These are phyloP conservation scores for Metopia argyrocephala DNA, from an alignment of 2,888 invertebrate species.

Conservation along the genomic window DNA sequence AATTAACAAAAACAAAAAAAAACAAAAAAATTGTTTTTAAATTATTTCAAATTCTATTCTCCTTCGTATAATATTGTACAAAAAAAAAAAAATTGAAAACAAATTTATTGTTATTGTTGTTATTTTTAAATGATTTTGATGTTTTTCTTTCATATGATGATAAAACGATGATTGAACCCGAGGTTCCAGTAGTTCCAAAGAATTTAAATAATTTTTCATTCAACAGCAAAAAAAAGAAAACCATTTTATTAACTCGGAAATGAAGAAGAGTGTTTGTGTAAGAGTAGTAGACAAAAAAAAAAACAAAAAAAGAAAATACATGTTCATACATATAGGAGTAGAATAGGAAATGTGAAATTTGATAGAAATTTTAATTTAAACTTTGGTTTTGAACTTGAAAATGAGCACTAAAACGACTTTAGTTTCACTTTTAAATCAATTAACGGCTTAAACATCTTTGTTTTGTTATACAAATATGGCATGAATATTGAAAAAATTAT, in stretches of 20 bases:
- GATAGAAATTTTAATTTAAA: slow-evolving; percentile 44
- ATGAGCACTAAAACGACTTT: slow-evolving; percentile 28
- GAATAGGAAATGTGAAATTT: too few relatives aligned
- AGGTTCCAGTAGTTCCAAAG: slow-evolving; percentile 41
- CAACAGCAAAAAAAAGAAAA: slow-evolving; percentile 51
- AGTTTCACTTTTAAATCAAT: too few relatives aligned
- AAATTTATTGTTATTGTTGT: slow-evolving; percentile 55
- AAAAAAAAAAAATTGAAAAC: slow-evolving; percentile 59
- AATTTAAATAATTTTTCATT: slow-evolving; percentile 54
- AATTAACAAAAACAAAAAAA: slow-evolving; percentile 23
- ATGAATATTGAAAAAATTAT: too few relatives aligned
- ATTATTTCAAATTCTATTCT: slow-evolving; percentile 29
- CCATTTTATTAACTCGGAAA: slow-evolving; percentile 51
- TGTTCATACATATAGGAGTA: too few relatives aligned
- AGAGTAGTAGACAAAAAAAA: too few relatives aligned
- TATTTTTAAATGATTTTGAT: slow-evolving; percentile 40
- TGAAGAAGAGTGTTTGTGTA: slow-evolving; percentile 2
- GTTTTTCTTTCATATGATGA: slow-evolving; percentile 32
- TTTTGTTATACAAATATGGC: too few relatives aligned
- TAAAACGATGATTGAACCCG: slow-evolving; percentile 48
- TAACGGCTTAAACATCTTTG: too few relatives aligned
- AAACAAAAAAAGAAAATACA: too few relatives aligned
- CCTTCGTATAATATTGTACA: not conserved
- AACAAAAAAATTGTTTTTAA: slow-evolving; percentile 33
- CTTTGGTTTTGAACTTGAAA: slow-evolving; percentile 52